These are phyloP conservation scores for Vimba vimba DNA, from an alignment of 2,113 vertebrate genomes.

Conservation along the genomic window DNA sequence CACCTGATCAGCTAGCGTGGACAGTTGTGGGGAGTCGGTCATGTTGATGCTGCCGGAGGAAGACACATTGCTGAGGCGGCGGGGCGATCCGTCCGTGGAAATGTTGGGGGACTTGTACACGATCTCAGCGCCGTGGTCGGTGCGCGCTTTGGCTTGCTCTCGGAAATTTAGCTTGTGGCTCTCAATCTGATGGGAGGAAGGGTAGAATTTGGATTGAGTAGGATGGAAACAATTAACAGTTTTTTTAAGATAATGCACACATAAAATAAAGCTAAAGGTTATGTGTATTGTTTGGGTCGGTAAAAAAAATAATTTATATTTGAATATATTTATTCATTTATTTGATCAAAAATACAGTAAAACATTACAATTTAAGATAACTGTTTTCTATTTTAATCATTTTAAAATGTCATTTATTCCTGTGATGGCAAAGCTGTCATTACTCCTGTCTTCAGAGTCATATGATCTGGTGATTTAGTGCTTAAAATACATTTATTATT, in stretches of 20 bases:
- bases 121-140: constrained; percentile 92
- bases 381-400: neutral
- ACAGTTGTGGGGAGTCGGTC: constrained; percentile 87
- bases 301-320: neutral
- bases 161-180: constrained; percentile 90
- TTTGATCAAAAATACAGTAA: neutral
- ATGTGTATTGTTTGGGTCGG: neutral
- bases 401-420: neutral
- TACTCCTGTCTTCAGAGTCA: neutral
- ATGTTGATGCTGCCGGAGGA: constrained; percentile 90
- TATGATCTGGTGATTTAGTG: neutral
- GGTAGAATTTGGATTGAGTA: neutral
- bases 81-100: constrained; percentile 83
- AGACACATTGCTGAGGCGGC: constrained; percentile 90
- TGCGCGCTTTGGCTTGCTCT: constrained; percentile 90
- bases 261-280: neutral
- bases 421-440: neutral
- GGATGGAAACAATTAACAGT: neutral
- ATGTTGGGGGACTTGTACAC: constrained; percentile 63
- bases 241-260: neutral
- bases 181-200: constrained; percentile 79
- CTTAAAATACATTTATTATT: neutral
- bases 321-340: no score
- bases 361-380: neutral
- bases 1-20: constrained; percentile 88